Percentiles rank a stretch among this genome's conserved stretches.
Evolutionary conservation across 2,888 invertebrate genomes (phyloP).

Genomic region (Dusona sp.): DNA sequence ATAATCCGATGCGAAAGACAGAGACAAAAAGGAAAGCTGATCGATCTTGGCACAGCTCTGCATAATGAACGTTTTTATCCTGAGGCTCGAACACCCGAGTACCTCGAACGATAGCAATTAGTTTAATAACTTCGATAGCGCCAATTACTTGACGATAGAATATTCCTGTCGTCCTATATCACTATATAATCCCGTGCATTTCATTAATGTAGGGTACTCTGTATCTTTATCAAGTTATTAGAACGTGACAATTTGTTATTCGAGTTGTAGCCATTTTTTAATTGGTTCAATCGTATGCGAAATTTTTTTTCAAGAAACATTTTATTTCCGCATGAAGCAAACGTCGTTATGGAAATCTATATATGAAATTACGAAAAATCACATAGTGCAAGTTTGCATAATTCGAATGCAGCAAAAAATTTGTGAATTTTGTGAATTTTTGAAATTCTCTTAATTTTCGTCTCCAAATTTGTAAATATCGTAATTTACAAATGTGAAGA

Average conservation of each 20-base stretch:
- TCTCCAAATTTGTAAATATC: too few species aligned
- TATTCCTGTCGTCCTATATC: not conserved
- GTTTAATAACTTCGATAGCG: constrained; percentile 39
- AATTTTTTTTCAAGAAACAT: not conserved
- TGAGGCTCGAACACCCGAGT: constrained; percentile 23
- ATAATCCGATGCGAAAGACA: constrained; percentile 43
- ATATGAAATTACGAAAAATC: too few species aligned
- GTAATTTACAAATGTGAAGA: too few species aligned
- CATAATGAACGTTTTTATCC: constrained; percentile 26
- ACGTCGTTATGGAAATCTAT: too few species aligned
- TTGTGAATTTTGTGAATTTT: too few species aligned
- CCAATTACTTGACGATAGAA: constrained; percentile 13
- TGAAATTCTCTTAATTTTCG: too few species aligned
- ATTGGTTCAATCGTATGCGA: not conserved
- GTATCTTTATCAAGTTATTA: not conserved
- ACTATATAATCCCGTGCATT: not conserved
- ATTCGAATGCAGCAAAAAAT: too few species aligned
- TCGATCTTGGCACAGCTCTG: constrained; percentile 22
- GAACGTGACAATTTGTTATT: not conserved
- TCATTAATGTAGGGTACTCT: not conserved
- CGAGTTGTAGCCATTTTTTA: not conserved
- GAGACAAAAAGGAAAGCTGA: constrained; percentile 39
- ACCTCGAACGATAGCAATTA: constrained; percentile 36
- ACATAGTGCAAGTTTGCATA: too few species aligned
- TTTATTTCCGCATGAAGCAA: too few species aligned